Evolutionary conservation across 2,888 invertebrate genomes (phyloP).

Genomic region (Rhopalosiphum nymphaeae): DNA sequence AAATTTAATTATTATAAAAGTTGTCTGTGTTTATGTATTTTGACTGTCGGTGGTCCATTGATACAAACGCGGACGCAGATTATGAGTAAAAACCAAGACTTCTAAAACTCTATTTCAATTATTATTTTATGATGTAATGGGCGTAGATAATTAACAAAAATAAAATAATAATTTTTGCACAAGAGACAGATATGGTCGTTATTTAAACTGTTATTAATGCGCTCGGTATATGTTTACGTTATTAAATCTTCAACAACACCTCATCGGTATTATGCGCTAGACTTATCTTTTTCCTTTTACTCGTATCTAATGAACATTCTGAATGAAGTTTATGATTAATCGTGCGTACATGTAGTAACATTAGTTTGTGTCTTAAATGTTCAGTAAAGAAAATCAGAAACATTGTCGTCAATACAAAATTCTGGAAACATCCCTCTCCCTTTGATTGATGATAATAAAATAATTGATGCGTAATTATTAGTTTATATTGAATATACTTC

Average conservation of each 20-base stretch:
- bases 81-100: background rate
- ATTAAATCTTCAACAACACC: background rate
- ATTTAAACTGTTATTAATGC: conserved; percentile 29
- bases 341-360: background rate
- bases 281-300: background rate
- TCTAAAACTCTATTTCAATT: background rate
- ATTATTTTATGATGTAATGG: background rate
- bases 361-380: background rate
- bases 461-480: background rate
- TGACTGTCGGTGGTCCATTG: too few species aligned
- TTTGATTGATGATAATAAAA: conserved; percentile 19
- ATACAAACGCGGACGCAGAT: background rate
- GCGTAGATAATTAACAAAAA: background rate
- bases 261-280: background rate
- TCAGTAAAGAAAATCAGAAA: background rate
- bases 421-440: background rate
- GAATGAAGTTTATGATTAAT: conserved; percentile 51
- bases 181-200: background rate
- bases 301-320: conserved; percentile 24
- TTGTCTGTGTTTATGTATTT: background rate
- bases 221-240: background rate
- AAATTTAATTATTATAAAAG: background rate
- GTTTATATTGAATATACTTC: background rate
- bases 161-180: background rate
- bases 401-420: background rate